Evolutionary conservation across 2,888 invertebrate species (phyloP), one percentile per base, ranked within the genome.

Genomic region (Phoenoteleia sp.): DNA sequence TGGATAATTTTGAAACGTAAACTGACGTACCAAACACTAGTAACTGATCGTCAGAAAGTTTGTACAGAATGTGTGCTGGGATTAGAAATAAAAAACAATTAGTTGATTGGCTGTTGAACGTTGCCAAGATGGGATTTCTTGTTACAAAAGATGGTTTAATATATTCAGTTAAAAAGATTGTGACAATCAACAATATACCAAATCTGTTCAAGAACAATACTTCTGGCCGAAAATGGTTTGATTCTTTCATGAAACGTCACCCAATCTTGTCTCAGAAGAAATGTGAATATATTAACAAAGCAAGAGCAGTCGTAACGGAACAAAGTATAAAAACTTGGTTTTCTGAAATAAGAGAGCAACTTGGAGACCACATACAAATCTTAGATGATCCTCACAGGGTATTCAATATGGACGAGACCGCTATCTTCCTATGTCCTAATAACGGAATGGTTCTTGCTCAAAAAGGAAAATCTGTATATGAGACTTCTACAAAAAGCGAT

Each of bases 391-490:
- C 87, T 67, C 83, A 80, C 17, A 45, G 88, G 23, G 72, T 89
- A 6, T 90, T 86, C 52, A 85, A 89, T 79, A 85, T 88, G 84
- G 88, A 90, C 58, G 88, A 90, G 85, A 88, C 88, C 0, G 85
- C 84, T 9, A 80, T 89, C 19, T 81, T 84, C 67, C 45, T 72
- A 49, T 45, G 76, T 15, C 83, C 88, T 64, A 86, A 77, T 36
- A 87, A 88, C 42, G 74, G 83, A 49, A 77, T 86, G 45, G 81
- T 88, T 19, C 67, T 87, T 13, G 89, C 84, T 11, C 83, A 88
- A 83, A 87, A 77, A 74, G 85, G 87, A 13, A 85, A 81, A 84
- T 52, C 72, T 19, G 85, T 85, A n/a, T 83, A 87, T 66, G 85
- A 86, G 49, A 80, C 79, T 6, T 66, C 84, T 49, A 71, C 71